Evolutionary conservation across 2,113 vertebrate species (phyloP), one percentile per base, ranked within the genome.

Genomic region (Onychostruthus taczanowskii): DNA sequence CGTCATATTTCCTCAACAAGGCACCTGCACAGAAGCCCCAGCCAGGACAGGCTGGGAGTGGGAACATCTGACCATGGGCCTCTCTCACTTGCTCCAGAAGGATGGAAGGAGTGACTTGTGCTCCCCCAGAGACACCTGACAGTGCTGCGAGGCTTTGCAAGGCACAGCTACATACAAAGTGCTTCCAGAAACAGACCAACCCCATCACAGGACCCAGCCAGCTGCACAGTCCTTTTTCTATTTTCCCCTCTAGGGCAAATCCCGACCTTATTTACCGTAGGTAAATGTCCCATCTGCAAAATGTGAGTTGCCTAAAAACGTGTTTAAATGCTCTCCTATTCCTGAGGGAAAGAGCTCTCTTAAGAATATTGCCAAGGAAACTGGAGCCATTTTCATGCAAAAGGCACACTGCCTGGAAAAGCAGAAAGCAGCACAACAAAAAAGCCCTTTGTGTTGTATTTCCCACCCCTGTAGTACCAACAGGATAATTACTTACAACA

Each of bases 331-430:
- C 18, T 91, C 13, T 90, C 20, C 43, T 55, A 1, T 35, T 79
- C 70, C 52, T 73, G 33, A 53, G 46, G 35, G 37, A 84, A 94
- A 84, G 23, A 86, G 31, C 27, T 66, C 70, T 77, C 59, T 63
- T 55, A 61, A 92, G 76, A 62, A 55, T 63, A 94, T 74, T 94
- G 73, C 46, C 75, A 89, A 87, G 70, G 70, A 89, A 74, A 90
- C 76, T 89, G 67, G 30, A 88, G 43, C 66, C 53, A 31, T 95
- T 94, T 59, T 67, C 77, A 77, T 86, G 73, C 67, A 94, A 80
- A 94, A 95, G 50, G 26, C 41, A 93, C n/a, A 8, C 18, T 64
- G 33, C 39, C 87, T 70, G 44, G 19, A 76, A 86, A 64, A 37
- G 52, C 49, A 94, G 73, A 84, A 92, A 84, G 17, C 56, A 69